A percentile compares a stretch with the other conserved stretches of the same genome.
These are phyloP conservation scores for Mimachlamys varia DNA, from an alignment of 2,888 invertebrate species.

Conservation along the genomic window DNA sequence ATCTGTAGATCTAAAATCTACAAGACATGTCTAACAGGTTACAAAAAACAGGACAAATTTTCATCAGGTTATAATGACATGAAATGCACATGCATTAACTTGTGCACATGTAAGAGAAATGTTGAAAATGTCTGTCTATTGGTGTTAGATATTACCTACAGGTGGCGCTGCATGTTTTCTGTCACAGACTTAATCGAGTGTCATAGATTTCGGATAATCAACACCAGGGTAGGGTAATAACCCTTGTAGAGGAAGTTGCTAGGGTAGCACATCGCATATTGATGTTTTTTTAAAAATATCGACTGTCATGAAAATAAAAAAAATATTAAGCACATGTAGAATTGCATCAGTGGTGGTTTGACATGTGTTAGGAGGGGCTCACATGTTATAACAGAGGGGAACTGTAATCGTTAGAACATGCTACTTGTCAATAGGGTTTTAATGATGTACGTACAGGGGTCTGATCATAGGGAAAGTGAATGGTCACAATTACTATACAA, in stretches of 20 bases:
- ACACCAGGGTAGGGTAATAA: not conserved
- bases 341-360: not conserved
- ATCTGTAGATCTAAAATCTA: too few species aligned
- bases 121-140: not conserved
- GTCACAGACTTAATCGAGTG: not conserved
- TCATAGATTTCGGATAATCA: not conserved
- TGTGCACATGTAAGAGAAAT: not conserved
- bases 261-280: not conserved
- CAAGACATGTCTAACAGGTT: not conserved
- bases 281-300: not conserved
- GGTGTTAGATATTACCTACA: not conserved
- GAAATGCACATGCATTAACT: not conserved
- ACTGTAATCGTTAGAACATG: not conserved
- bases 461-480: slow-evolving; percentile 8
- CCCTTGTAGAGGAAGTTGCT: not conserved
- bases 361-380: not conserved
- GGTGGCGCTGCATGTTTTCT: not conserved
- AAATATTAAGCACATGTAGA: not conserved
- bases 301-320: not conserved
- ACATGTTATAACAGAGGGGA: not conserved
- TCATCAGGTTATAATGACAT: not conserved
- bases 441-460: not conserved
- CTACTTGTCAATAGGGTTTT: not conserved
- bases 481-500: not conserved
- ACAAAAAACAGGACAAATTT: not conserved